Base-by-base conservation (phyloP, 2,113 vertebrate species). In the Zosterops pallidus region DNA sequence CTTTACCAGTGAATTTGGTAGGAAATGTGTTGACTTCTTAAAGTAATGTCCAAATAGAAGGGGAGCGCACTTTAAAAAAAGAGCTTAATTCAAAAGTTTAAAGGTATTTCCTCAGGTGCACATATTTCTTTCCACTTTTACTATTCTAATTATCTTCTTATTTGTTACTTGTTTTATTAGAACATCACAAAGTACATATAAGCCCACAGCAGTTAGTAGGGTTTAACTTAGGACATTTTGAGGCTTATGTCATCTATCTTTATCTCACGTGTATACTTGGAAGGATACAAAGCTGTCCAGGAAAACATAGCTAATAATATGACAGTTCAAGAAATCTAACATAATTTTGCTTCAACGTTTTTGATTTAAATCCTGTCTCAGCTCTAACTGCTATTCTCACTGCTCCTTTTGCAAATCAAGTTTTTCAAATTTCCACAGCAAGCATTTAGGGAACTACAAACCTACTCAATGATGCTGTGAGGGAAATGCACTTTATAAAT, bases 391-490 rank as follows among this genome's bases (percentile, higher is more conserved):
- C n/a, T 81, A 75, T 81, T 93, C 86, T 69, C 72, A 60, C 39
- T 70, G 78, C 37, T 84, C 57, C 37, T 92, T 84, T 76, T 89
- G 41, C 37, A 92, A 83, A 91, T 68, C 46, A 70, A 60, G 28
- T 65, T 92, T 80, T 93, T 77, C 86, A 86, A 3, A 77, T 89
- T 91, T 89, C 84, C 79, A 90, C 57, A 94, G 25, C 17, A 86
- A 29, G 44, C 33, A 78, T 78, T 93, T 63, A 87, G 81, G 75
- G 74, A 96, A 92, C 83, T 53, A 33, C 20, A 95, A 83, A 83
- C 25, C 62, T 76, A 74, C 50, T 77, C 86, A 92, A 46, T 60
- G 81, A 93, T 85, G 33, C 74, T 89, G 49, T 8, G 31, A 93
- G 70, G 79, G 59, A 82, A 84, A 92, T 52, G 37, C 3, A 52